Conservation (phyloP, 2,888 invertebrate genomes). For the Idaea aversata region DNA sequence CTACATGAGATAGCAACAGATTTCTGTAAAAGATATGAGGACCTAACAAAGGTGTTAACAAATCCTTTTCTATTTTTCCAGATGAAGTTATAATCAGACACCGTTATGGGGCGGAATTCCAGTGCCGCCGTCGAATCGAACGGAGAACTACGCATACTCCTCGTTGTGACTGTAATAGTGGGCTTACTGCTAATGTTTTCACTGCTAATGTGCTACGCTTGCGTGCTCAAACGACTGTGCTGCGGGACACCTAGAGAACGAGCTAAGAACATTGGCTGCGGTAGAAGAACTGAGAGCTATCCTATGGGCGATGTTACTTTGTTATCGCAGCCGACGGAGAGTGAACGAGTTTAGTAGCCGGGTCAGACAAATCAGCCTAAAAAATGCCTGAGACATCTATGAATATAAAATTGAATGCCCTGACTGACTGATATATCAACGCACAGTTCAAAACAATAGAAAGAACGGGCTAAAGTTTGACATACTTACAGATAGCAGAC, state of each 20-base stretch:
- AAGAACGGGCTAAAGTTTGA: too few species aligned
- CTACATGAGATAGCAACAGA: too few species aligned
- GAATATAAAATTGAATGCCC: too few species aligned
- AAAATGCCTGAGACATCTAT: too few species aligned
- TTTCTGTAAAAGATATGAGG: too few species aligned
- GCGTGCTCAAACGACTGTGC: conserved; percentile 82
- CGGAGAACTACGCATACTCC: conserved; percentile 79
- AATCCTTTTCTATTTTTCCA: conserved; percentile 36
- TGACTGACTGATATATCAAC: too few species aligned
- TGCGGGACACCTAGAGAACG: conserved; percentile 77
- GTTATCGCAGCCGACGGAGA: conserved; percentile 82
- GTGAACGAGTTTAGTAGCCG: conserved; percentile 63
- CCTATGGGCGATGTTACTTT: conserved; percentile 82
- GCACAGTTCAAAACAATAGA: too few species aligned
- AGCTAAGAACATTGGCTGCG: conserved; percentile 61
- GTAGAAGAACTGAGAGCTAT: conserved; percentile 73
- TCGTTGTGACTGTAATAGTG: conserved; percentile 81
- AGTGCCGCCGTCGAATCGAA: conserved; percentile 61
- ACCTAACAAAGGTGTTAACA: background rate
- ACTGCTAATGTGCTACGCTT: conserved; percentile 83
- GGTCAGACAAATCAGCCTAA: too few species aligned
- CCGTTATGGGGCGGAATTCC: conserved; percentile 64
- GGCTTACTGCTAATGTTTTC: conserved; percentile 82
- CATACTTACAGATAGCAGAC: too few species aligned
- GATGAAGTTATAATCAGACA: conserved; percentile 38